These are phyloP conservation scores for Emys orbicularis DNA, from an alignment of 2,797 vertebrate genomes.

Conservation along the genomic window DNA sequence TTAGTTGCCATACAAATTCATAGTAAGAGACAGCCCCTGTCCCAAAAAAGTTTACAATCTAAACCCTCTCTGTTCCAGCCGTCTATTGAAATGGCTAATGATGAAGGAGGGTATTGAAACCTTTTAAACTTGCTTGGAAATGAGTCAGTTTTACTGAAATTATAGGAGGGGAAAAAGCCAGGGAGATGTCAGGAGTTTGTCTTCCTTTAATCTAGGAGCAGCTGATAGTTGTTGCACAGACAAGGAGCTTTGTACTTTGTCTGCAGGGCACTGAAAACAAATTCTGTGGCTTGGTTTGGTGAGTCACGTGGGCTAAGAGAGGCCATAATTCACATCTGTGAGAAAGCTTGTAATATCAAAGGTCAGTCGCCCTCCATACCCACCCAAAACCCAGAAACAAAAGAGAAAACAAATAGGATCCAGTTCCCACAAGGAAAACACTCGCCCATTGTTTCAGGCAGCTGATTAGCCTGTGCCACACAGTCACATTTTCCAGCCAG, in stretches of 20 bases:
- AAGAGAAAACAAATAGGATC: not conserved
- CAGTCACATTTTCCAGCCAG: not conserved
- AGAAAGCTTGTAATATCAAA: not conserved
- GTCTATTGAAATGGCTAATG: not conserved
- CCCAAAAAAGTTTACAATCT: not conserved
- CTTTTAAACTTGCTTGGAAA: not conserved
- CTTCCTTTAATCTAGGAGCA: conserved; percentile 1
- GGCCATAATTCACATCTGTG: not conserved
- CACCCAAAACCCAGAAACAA: not conserved
- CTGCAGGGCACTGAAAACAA: conserved; percentile 26
- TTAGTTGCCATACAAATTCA: not conserved
- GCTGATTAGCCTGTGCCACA: not conserved
- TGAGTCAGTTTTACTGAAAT: not conserved
- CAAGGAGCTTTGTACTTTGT: not conserved
- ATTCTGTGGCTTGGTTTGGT: conserved; percentile 42
- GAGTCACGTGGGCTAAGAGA: not conserved
- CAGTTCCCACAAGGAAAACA: not conserved
- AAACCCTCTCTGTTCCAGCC: not conserved
- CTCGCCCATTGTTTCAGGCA: not conserved
- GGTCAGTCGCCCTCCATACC: fast-evolving
- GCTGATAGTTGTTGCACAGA: not conserved
- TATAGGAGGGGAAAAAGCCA: conserved; percentile 14
- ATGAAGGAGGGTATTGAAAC: not conserved
- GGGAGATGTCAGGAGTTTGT: not conserved
- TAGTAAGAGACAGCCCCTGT: not conserved